phyloP scores from a whole-genome alignment of 1,140 invertebrate species.

The Musca domestica region DNA sequence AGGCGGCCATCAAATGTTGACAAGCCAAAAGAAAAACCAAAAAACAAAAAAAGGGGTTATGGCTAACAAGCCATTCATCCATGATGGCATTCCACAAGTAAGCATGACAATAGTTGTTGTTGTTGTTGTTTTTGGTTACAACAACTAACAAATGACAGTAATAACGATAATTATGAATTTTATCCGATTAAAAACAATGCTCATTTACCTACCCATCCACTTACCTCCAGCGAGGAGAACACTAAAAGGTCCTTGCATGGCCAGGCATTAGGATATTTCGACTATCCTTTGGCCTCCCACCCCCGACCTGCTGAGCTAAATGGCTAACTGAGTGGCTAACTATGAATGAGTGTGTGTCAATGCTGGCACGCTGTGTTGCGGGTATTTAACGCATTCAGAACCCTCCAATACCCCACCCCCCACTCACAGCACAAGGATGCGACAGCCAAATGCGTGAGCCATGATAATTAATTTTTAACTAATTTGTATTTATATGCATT shows the following conservation, averaged over 20 bases:
- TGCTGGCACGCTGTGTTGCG: background rate
- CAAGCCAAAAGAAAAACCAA: background rate
- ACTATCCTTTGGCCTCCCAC: no score
- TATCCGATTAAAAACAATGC: conserved; percentile 45
- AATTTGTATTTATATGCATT: conserved; percentile 32
- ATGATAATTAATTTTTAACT: conserved; percentile 53
- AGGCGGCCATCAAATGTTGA: background rate
- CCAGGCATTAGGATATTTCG: no score
- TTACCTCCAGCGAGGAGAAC: no score
- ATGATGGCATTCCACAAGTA: background rate
- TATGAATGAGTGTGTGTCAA: no score
- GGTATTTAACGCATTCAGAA: conserved; percentile 2
- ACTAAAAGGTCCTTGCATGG: no score
- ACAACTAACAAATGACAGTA: conserved; percentile 48
- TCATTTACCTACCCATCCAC: background rate
- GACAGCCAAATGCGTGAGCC: conserved; percentile 42
- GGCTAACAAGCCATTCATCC: background rate
- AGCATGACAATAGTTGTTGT: background rate
- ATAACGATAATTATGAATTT: conserved; percentile 54
- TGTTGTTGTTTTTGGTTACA: background rate
- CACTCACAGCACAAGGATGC: conserved; percentile 34
- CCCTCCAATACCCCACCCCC: no score
- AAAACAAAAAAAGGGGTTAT: background rate
- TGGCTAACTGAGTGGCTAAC: background rate
- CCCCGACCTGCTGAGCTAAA: no score